Conservation (phyloP, 1,140 invertebrate species). For the Cotesia chilonis region DNA sequence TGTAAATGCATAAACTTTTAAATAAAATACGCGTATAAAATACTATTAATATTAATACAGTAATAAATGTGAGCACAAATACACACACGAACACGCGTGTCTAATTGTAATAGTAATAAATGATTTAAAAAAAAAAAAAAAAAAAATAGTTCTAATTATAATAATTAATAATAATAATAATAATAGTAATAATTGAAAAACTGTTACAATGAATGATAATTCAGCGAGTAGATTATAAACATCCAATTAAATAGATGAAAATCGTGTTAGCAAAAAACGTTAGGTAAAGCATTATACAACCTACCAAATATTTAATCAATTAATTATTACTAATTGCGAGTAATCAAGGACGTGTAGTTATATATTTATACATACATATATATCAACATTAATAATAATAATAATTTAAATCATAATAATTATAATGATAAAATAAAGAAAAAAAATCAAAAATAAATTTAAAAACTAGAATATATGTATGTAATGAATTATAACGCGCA, state of each 20-base stretch:
- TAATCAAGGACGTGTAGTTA: slow-evolving; percentile 21
- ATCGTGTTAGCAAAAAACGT: slow-evolving; percentile 55
- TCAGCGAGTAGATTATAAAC: slow-evolving; percentile 43
- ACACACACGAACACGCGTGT: too few relatives aligned
- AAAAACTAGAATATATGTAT: slow-evolving; percentile 6
- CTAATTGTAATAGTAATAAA: slow-evolving; percentile 13
- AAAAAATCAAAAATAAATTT: slow-evolving; percentile 38
- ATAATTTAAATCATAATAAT: too few relatives aligned
- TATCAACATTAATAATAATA: too few relatives aligned
- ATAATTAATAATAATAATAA: slow-evolving; percentile 3
- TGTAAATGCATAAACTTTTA: too few relatives aligned
- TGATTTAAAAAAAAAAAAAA: slow-evolving; percentile 36
- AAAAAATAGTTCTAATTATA: slow-evolving; percentile 33
- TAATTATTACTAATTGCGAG: slow-evolving; percentile 24
- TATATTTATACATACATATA: slow-evolving; percentile 32
- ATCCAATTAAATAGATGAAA: slow-evolving; percentile 57
- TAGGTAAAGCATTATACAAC: slow-evolving; percentile 59
- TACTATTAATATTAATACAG: background rate
- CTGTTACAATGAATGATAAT: slow-evolving; percentile 8
- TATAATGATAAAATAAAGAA: slow-evolving; percentile 38
- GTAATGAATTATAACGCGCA: slow-evolving; percentile 44
- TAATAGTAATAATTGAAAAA: too few relatives aligned
- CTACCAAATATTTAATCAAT: slow-evolving; percentile 54
- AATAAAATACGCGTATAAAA: too few relatives aligned
- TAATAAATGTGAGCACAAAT: too few relatives aligned